These are phyloP conservation scores for Scaptomyza reducta DNA, from an alignment of 2,888 invertebrate species.

Conservation along the genomic window DNA sequence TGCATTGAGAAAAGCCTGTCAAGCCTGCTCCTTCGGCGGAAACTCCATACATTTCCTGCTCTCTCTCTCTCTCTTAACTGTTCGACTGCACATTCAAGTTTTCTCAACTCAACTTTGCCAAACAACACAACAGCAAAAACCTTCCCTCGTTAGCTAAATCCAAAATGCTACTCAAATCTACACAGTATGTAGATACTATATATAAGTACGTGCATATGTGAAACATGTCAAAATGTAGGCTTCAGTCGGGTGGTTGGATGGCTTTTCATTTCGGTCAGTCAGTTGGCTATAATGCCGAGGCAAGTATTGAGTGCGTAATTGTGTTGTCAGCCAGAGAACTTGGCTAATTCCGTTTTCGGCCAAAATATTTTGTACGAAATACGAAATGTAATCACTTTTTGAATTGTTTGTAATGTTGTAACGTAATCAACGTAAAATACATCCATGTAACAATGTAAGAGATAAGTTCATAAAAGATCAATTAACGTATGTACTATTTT, in stretches of 20 bases:
- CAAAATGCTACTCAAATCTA: constrained; percentile 30
- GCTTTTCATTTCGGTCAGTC: constrained; percentile 24
- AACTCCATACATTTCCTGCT: constrained; percentile 64
- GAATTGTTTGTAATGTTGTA: background rate
- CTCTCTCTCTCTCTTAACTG: constrained; percentile 27
- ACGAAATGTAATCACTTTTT: background rate
- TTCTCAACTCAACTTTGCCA: constrained; percentile 31
- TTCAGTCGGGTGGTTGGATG: background rate
- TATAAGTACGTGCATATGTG: background rate
- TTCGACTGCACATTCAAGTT: constrained; percentile 66
- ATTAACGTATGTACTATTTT: no score
- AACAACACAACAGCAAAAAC: constrained; percentile 34
- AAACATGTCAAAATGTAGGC: constrained; percentile 29
- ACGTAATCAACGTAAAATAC: no score
- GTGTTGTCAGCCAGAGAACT: constrained; percentile 1
- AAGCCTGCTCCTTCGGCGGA: constrained; percentile 56
- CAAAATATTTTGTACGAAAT: background rate
- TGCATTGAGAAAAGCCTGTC: constrained; percentile 46
- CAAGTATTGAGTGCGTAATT: constrained; percentile 16
- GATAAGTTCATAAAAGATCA: no score
- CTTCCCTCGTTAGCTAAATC: constrained; percentile 42
- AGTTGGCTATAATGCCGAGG: constrained; percentile 15
- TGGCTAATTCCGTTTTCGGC: constrained; percentile 1
- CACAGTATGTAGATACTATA: background rate
- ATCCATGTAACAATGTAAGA: no score